These are phyloP conservation scores for Achlya flavicornis DNA, from an alignment of 2,888 invertebrate genomes.

Conservation along the genomic window DNA sequence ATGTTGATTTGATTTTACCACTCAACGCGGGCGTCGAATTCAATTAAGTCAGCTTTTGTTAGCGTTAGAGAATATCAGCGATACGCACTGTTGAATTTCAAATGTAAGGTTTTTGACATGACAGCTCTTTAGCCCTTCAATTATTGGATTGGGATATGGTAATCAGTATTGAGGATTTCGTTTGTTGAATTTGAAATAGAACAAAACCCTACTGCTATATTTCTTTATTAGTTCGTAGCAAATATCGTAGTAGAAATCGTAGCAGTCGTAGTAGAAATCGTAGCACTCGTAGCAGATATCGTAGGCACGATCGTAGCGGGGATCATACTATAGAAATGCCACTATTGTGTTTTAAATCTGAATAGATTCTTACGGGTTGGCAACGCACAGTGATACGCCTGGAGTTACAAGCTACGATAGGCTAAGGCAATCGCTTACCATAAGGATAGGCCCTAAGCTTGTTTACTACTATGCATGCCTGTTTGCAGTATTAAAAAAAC, in stretches of 20 bases:
- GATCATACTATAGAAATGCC: background rate
- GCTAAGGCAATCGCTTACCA: too few species aligned
- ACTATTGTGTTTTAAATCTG: too few species aligned
- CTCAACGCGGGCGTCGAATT: conserved; percentile 46
- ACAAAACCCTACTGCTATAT: background rate
- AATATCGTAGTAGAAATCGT: background rate
- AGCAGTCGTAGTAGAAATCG: background rate
- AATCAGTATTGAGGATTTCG: conserved; percentile 27
- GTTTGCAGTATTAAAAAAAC: too few species aligned
- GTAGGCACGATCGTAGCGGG: background rate
- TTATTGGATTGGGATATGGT: conserved; percentile 35
- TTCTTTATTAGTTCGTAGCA: background rate
- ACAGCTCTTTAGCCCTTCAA: conserved; percentile 37
- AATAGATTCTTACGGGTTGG: too few species aligned
- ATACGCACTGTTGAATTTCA: conserved; percentile 36
- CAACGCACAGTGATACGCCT: too few species aligned
- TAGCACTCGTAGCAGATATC: background rate
- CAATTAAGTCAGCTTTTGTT: conserved; percentile 61
- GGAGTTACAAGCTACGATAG: too few species aligned
- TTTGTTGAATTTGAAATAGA: background rate
- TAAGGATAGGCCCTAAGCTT: too few species aligned
- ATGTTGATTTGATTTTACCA: conserved; percentile 52
- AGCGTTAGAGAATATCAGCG: conserved; percentile 40
- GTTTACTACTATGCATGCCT: too few species aligned
- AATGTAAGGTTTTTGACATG: conserved; percentile 51